Evolutionary conservation across 2,888 invertebrate species (phyloP).

Genomic region (Calliphora vomitoria): DNA sequence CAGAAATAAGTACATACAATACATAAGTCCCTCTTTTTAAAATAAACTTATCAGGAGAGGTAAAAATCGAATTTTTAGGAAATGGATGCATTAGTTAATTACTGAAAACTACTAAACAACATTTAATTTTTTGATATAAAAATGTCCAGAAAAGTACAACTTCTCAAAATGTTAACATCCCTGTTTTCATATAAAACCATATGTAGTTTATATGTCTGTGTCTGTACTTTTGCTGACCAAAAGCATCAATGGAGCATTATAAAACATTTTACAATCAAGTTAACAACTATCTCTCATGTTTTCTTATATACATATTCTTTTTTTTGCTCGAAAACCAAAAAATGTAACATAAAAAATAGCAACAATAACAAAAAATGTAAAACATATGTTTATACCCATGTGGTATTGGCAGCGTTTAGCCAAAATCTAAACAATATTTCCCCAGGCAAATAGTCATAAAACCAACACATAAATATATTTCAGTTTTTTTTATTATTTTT

Average conservation of each 20-base stretch:
- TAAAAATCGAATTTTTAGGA: no score
- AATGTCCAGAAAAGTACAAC: no score
- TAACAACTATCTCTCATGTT: slow-evolving; percentile 11
- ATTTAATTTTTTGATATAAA: no score
- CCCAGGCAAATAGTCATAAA: slow-evolving; percentile 55
- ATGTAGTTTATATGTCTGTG: no score
- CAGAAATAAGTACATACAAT: no score
- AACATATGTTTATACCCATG: slow-evolving; percentile 58
- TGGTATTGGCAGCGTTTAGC: slow-evolving; percentile 49
- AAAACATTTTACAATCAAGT: slow-evolving; percentile 32
- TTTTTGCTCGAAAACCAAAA: background rate
- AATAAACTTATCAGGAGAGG: no score
- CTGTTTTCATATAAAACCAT: no score
- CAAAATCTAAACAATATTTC: slow-evolving; percentile 62
- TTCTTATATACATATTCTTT: background rate
- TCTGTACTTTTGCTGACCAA: background rate
- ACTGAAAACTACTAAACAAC: no score
- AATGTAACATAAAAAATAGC: slow-evolving; percentile 4
- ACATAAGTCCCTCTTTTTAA: no score
- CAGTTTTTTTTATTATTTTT: slow-evolving; percentile 16
- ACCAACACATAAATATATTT: background rate
- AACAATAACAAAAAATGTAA: background rate
- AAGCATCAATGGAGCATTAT: background rate
- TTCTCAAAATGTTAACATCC: no score
- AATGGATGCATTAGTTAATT: no score